These are phyloP conservation scores for Pionites leucogaster DNA, from an alignment of 2,113 vertebrate species.

Conservation along the genomic window DNA sequence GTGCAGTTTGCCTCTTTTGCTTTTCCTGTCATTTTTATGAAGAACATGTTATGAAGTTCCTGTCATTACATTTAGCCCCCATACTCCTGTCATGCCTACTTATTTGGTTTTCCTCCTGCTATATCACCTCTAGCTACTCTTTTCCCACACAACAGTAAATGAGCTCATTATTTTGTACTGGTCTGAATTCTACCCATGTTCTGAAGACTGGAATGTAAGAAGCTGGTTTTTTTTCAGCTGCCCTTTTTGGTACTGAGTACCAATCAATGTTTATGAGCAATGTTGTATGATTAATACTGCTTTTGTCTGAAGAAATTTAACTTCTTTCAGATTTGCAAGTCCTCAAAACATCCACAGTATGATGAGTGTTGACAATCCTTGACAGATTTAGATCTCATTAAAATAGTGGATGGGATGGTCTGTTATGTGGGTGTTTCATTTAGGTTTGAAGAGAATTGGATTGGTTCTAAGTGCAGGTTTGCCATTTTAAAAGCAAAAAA, in stretches of 20 bases:
- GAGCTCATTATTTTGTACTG: not conserved
- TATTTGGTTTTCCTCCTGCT: conserved; percentile 4
- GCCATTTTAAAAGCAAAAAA: not conserved
- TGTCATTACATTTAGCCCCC: conserved; percentile 36
- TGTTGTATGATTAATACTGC: not conserved
- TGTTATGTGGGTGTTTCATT: not conserved
- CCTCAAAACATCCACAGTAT: not conserved
- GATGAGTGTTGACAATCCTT: not conserved
- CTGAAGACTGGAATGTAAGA: not conserved
- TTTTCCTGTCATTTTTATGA: conserved; percentile 22
- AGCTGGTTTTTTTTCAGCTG: not conserved
- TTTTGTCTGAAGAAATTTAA: not conserved
- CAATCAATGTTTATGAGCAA: not conserved
- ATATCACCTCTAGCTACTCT: conserved; percentile 14
- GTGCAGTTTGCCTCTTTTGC: not conserved
- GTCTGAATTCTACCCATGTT: not conserved
- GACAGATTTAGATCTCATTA: conserved; percentile 46
- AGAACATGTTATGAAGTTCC: conserved; percentile 17
- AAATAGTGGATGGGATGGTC: conserved; percentile 30
- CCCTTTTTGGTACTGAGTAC: not conserved
- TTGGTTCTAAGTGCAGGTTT: not conserved
- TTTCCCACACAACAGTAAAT: not conserved
- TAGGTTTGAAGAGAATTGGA: not conserved
- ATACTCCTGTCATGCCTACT: conserved; percentile 23
- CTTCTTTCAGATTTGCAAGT: not conserved